phyloP scores from a whole-genome alignment of 2,888 invertebrate genomes.

The Eilema sororculum region DNA sequence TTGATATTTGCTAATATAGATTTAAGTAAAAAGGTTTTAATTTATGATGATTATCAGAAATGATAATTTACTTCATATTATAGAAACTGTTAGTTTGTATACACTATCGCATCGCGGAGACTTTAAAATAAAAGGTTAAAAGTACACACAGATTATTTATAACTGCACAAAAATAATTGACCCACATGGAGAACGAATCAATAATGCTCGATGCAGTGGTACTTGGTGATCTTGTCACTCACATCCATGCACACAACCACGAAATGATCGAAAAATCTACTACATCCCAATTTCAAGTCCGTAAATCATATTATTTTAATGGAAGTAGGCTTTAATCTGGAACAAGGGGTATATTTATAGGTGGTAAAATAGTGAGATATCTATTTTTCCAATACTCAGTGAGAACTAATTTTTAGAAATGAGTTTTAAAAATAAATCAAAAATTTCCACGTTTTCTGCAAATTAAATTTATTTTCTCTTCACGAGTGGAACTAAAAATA shows the following conservation, averaged over 20 bases:
- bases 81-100: neutral
- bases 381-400: neutral
- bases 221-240: neutral
- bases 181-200: neutral
- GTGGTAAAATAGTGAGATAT: neutral
- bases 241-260: neutral
- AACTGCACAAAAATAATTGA: constrained; percentile 1
- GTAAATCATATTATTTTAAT: neutral
- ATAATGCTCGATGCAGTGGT: neutral
- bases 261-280: neutral
- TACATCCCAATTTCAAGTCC: neutral
- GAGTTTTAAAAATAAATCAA: neutral
- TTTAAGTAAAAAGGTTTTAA: neutral
- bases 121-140: neutral
- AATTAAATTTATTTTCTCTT: constrained; percentile 8
- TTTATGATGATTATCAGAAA: neutral
- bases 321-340: neutral
- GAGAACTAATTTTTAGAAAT: neutral
- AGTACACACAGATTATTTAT: constrained; percentile 19
- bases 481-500: constrained; percentile 5
- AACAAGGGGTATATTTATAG: neutral
- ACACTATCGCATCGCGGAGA: too few species aligned
- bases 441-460: neutral
- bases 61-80: too few species aligned
- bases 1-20: too few species aligned